Base-by-base conservation (phyloP, 1,140 invertebrate genomes). In the Anastrepha obliqua region DNA sequence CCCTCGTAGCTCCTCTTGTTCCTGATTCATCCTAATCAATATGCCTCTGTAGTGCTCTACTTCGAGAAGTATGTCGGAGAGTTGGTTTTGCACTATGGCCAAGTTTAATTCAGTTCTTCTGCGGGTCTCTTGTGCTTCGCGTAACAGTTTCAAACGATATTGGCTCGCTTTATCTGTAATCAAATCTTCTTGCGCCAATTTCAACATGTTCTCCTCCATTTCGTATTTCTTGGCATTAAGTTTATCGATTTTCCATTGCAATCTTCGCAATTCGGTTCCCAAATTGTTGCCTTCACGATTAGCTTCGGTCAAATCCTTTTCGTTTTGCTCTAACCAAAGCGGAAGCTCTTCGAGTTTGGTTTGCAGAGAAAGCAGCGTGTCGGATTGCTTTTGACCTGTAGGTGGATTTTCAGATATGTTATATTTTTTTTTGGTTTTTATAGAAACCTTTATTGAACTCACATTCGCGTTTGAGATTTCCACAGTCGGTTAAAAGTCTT, bases 101-200 rank as follows among this genome's bases (percentile, higher is more conserved):
- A 96, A 90, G n/a, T 94, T 92, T 70, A 96, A 93, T 93, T 97
- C 96, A 90, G 94, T 89, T 87, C 92, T 90, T 20, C 94, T 91
- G 17, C 94, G 93, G n/a, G 89, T 87, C 59, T 94, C 92, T 85
- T 94, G 94, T 0, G 91, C 87, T 55, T 94, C 93, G 44, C 93
- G 91, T 17, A 95, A 89, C n/a, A 94, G 87, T 90, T 94, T 94
- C 55, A 94, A 93, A 13, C 95, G 90, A 89, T 93, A 90, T 64
- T 94, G 93, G 11, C 94, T 94, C 0, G 95, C 94, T 91, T 96
- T 96, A 89, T 97, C 95, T 55, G 95, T 95, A 6, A 95, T 93
- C n/a, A 96, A 89, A 89, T 96, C 95, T 17, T 96, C 95, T 90
- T 97, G 95, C 0, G 97, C 93, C 85, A 95, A 94, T 64, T 93